Evolutionary conservation across 2,797 vertebrate genomes (phyloP).

Genomic region (Sebastes reedi): DNA sequence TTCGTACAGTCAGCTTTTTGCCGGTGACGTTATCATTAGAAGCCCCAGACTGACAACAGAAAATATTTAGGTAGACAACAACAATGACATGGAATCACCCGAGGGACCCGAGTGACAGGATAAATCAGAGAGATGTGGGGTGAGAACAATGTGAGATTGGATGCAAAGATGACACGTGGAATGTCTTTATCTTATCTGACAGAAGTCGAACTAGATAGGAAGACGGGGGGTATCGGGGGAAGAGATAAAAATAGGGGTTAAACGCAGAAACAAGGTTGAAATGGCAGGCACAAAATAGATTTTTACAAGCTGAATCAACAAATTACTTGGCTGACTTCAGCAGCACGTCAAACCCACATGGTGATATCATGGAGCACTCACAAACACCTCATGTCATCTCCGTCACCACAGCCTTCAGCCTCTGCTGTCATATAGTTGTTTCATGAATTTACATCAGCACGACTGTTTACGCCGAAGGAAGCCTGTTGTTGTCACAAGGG

Average conservation of each 20-base stretch:
- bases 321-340: slow-evolving; percentile 40
- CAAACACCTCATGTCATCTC: slow-evolving; percentile 12
- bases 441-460: slow-evolving; percentile 24
- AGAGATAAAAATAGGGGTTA: background rate
- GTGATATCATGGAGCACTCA: background rate
- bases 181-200: slow-evolving; percentile 39
- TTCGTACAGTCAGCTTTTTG: slow-evolving; percentile 38
- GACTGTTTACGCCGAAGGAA: slow-evolving; percentile 23
- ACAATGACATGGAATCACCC: slow-evolving; percentile 30
- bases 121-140: slow-evolving; percentile 27
- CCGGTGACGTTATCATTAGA: slow-evolving; percentile 26
- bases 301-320: slow-evolving; percentile 37
- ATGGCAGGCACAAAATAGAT: background rate
- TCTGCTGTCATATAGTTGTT: slow-evolving; percentile 35
- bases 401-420: slow-evolving; percentile 37
- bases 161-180: slow-evolving; percentile 6
- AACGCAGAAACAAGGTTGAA: background rate
- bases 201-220: background rate
- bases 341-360: slow-evolving; percentile 26
- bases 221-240: background rate
- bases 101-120: slow-evolving; percentile 18
- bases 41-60: slow-evolving; percentile 47
- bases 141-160: slow-evolving; percentile 22
- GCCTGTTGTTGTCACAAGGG: slow-evolving; percentile 7
- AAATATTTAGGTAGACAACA: slow-evolving; percentile 42